phyloP scores from a whole-genome alignment of 2,113 vertebrate genomes.

The Rhabdomys dilectus region DNA sequence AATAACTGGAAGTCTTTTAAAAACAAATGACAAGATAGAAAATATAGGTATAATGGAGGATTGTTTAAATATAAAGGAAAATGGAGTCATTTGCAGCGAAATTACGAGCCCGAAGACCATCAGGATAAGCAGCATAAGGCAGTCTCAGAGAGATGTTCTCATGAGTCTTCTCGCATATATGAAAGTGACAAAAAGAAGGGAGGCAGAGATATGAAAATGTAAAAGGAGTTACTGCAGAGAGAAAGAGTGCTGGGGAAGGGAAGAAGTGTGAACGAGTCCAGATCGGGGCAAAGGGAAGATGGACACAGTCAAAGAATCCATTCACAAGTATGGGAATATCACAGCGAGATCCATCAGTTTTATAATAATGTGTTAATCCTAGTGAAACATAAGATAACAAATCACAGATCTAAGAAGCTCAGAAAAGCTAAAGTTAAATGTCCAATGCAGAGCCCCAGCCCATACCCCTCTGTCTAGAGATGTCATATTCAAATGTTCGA shows the following conservation, averaged over 20 bases:
- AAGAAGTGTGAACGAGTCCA: background rate
- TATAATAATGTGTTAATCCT: background rate
- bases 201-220: background rate
- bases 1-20: slow-evolving; percentile 1
- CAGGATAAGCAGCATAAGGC: background rate
- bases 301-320: background rate
- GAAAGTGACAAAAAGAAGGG: background rate
- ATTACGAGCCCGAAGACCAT: background rate
- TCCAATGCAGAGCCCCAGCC: background rate
- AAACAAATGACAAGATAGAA: background rate
- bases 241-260: background rate
- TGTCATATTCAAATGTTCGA: background rate
- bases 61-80: background rate
- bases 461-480: background rate
- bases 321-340: background rate
- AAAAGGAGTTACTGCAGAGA: background rate
- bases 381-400: background rate
- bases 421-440: slow-evolving; percentile 22
- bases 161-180: background rate
- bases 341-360: background rate
- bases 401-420: background rate
- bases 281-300: too few species aligned
- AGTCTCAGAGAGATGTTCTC: too few species aligned
- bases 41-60: background rate
- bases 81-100: background rate